phyloP scores from a whole-genome alignment of 2,888 invertebrate genomes.

The Stenchaetothrips biformis region DNA sequence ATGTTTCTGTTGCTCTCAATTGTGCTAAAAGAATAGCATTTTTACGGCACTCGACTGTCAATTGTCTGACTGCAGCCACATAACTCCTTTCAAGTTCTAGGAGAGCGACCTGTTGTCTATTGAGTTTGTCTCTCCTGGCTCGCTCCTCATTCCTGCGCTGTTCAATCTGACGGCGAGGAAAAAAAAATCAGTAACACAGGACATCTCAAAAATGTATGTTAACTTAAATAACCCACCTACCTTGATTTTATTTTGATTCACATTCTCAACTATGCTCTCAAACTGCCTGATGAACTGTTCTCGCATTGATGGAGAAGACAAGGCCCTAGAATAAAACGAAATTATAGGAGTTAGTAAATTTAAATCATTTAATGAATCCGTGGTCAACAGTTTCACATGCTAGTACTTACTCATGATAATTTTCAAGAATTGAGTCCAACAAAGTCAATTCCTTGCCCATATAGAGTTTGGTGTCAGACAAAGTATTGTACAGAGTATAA shows the following conservation, averaged over 20 bases:
- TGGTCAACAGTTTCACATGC: too few species aligned
- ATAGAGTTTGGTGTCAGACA: slow-evolving; percentile 90
- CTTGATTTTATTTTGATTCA: slow-evolving; percentile 79
- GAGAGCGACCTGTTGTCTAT: slow-evolving; percentile 54
- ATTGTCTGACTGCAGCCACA: slow-evolving; percentile 68
- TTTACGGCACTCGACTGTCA: slow-evolving; percentile 67
- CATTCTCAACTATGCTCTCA: slow-evolving; percentile 81
- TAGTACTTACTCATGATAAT: slow-evolving; percentile 70
- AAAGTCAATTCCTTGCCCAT: slow-evolving; percentile 85
- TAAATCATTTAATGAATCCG: slow-evolving; percentile 20
- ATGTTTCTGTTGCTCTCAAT: slow-evolving; percentile 36
- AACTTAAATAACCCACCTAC: slow-evolving; percentile 46
- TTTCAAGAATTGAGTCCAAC: slow-evolving; percentile 83
- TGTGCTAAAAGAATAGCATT: slow-evolving; percentile 57
- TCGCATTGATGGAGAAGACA: slow-evolving; percentile 70
- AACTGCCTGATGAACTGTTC: slow-evolving; percentile 89
- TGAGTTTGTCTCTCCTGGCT: slow-evolving; percentile 60
- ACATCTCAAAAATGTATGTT: not conserved
- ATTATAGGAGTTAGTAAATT: slow-evolving; percentile 34
- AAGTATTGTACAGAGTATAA: slow-evolving; percentile 90
- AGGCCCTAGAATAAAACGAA: slow-evolving; percentile 57
- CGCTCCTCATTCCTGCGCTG: slow-evolving; percentile 61
- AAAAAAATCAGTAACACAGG: not conserved
- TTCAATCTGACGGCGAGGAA: slow-evolving; percentile 46
- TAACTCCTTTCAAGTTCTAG: slow-evolving; percentile 72